Conservation (phyloP, 1,140 invertebrate species). For the Cyclargus thomasi region DNA sequence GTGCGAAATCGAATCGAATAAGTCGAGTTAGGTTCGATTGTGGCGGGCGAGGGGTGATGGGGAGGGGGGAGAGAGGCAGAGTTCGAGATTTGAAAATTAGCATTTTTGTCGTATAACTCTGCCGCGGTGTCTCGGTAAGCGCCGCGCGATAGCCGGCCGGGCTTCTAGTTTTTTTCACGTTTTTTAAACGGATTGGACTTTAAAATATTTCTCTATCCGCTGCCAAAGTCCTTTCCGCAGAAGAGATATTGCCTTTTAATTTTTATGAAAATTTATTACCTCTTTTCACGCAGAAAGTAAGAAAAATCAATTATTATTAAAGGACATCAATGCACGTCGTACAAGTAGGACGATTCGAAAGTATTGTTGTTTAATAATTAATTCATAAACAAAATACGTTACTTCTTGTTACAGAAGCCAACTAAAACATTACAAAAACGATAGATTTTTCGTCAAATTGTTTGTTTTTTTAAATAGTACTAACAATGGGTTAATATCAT, state of each 20-base stretch:
- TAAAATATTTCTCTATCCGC: constrained; percentile 64
- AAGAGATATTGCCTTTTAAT: constrained; percentile 37
- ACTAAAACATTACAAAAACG: too few relatives aligned
- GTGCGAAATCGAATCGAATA: constrained; percentile 44
- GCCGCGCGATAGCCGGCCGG: constrained; percentile 55
- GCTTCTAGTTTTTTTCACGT: constrained; percentile 46
- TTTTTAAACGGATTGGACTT: constrained; percentile 63
- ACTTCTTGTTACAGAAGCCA: too few relatives aligned
- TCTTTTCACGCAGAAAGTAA: neutral
- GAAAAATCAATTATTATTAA: neutral
- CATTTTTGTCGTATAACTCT: constrained; percentile 74
- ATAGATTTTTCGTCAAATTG: too few relatives aligned
- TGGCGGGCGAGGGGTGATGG: constrained; percentile 42
- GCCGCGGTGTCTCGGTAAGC: constrained; percentile 61
- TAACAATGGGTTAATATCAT: too few relatives aligned
- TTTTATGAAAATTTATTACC: constrained; percentile 21
- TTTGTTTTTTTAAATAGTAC: too few relatives aligned
- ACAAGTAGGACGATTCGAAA: too few relatives aligned
- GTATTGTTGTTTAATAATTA: too few relatives aligned
- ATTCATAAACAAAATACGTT: too few relatives aligned
- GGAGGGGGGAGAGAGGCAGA: constrained; percentile 38
- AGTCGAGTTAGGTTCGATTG: constrained; percentile 42
- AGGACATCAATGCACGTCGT: neutral
- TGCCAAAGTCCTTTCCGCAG: constrained; percentile 43
- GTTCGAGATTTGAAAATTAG: constrained; percentile 71